Evolutionary conservation across 2,797 vertebrate species (phyloP), one percentile per base, ranked within the genome.

Genomic region (Acipenser transmontanus): DNA sequence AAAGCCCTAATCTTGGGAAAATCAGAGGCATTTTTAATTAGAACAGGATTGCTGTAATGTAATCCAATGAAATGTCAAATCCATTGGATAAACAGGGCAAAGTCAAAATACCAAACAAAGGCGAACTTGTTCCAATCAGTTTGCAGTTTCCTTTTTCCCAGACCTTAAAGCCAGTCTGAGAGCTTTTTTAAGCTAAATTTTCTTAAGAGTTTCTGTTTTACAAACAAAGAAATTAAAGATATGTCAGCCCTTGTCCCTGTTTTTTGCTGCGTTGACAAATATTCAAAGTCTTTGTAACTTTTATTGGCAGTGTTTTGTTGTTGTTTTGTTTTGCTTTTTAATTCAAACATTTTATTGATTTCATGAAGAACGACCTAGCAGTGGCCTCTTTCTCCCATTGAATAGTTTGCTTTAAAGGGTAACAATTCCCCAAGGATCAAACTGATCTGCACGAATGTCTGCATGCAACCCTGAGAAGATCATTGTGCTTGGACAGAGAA

Each of bases 11-110:
- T 87, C 84, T 87, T 85, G 79, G 81, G 85, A 84, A 77, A 79
- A 74, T 85, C 74, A 83, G 74, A 78, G 74, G 60, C 13, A 81
- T 87, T 89, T 93, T 93, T 91, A 93, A 92, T 95, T 91, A 92
- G 86, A 90, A 82, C 80, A 79, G 85, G 80, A 89, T 89, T 84
- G 77, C 50, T 75, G 83, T 80, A 85, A 86, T 77, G 65, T 82
- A 83, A 80, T 69, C 77, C 70, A 50, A 76, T 73, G 75, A 80
- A 85, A 87, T 87, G 79, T 73, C 77, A 83, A 77, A 81, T 82
- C 77, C 74, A 72, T 72, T 80, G 73, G 70, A 77, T 47, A 73
- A 78, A 65, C 61, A 79, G 76, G 70, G 69, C 76, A 77, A 72
- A 64, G 65, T 68, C 70, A 74, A 78, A 68, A 79, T 79, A 72